phyloP scores from a whole-genome alignment of 2,888 invertebrate genomes.

The Nezara viridula region DNA sequence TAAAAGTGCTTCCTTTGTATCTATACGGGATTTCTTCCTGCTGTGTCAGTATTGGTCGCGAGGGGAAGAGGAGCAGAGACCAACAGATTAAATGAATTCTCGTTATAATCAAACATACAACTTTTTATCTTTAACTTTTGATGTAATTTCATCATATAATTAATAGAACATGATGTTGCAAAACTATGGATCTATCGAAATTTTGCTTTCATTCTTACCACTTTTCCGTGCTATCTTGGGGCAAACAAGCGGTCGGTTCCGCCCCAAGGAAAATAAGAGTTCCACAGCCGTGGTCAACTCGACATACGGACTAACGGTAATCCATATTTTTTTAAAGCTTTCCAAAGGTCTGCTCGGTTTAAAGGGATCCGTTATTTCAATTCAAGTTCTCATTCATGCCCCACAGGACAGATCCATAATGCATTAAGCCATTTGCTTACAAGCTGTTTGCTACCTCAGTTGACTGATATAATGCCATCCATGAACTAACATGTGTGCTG shows the following conservation, averaged over 20 bases:
- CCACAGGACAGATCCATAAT: neutral
- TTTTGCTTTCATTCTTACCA: too few relatives aligned
- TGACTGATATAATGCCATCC: neutral
- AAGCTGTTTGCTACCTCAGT: slow-evolving; percentile 31
- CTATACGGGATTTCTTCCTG: too few relatives aligned
- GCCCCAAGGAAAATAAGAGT: neutral
- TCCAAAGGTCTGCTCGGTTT: neutral
- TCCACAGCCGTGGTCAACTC: neutral
- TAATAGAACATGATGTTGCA: too few relatives aligned
- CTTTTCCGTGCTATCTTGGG: too few relatives aligned
- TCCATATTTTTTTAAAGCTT: neutral
- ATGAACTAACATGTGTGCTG: neutral
- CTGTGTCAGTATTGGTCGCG: too few relatives aligned
- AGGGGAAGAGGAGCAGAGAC: too few relatives aligned
- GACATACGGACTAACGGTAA: neutral
- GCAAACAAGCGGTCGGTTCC: neutral
- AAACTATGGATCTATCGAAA: too few relatives aligned
- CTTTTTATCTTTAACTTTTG: too few relatives aligned
- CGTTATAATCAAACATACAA: too few relatives aligned
- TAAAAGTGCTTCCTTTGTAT: too few relatives aligned
- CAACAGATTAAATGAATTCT: too few relatives aligned
- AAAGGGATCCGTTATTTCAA: slow-evolving; percentile 41
- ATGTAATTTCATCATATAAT: too few relatives aligned
- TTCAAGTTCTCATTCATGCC: slow-evolving; percentile 35
- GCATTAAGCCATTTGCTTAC: slow-evolving; percentile 17